A percentile compares a stretch with the other conserved stretches of the same genome.
Evolutionary conservation across 1,140 invertebrate species (phyloP).

Genomic region (Callitettix versicolor): DNA sequence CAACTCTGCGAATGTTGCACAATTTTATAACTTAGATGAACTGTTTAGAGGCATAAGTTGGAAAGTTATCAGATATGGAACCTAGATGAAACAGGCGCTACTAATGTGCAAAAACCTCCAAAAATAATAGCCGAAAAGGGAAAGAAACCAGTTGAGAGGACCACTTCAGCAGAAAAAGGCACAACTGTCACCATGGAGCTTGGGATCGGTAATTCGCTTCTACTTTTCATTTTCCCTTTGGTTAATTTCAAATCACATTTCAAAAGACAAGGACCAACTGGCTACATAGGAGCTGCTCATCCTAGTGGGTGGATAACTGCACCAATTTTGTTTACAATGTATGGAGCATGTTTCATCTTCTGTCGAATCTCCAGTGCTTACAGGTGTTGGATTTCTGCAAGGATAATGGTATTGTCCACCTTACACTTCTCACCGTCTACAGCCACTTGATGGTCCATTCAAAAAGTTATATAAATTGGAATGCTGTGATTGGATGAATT

Average conservation of each 20-base stretch:
- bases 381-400: background rate
- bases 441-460: conserved; percentile 22
- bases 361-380: background rate
- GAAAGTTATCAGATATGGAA: conserved; percentile 31
- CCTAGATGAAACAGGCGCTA: conserved; percentile 35
- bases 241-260: conserved; percentile 27
- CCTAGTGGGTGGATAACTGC: conserved; percentile 21
- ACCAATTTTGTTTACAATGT: conserved; percentile 20
- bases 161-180: conserved; percentile 32
- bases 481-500: background rate
- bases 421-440: conserved; percentile 18
- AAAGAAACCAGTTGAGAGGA: conserved; percentile 31
- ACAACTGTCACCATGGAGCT: conserved; percentile 29
- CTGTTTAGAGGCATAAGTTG: conserved; percentile 26
- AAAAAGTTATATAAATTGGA: conserved; percentile 15
- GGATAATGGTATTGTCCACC: conserved; percentile 17
- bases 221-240: conserved; percentile 31
- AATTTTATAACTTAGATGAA: background rate
- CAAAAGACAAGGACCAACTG: conserved; percentile 25
- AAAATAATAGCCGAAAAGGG: conserved; percentile 31
- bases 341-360: conserved; percentile 1
- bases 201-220: conserved; percentile 29
- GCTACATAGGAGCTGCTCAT: conserved; percentile 16
- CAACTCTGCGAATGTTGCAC: background rate
- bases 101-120: conserved; percentile 33